A percentile compares a stretch with the other conserved stretches of the same genome.
Conservation (phyloP, 1,140 invertebrate genomes). For the Caenorhabditis latens region DNA sequence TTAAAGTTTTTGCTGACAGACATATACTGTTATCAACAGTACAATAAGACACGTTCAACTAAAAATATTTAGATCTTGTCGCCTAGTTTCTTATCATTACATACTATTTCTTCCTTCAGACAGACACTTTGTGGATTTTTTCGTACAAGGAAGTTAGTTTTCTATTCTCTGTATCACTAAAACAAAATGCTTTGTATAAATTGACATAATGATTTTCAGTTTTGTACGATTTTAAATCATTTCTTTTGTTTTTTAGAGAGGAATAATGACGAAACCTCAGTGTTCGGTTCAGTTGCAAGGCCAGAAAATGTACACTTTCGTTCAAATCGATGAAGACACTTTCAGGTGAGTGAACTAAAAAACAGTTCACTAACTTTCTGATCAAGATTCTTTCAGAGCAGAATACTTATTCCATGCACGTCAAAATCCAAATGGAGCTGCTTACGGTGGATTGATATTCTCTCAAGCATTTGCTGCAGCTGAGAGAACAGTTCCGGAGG, state of each 20-base stretch:
- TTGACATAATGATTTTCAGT: background rate
- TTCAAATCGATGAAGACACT: background rate
- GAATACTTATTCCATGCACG: slow-evolving; percentile 41
- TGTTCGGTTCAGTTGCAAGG: slow-evolving; percentile 2
- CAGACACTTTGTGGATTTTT: background rate
- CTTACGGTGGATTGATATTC: slow-evolving; percentile 64
- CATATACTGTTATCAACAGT: background rate
- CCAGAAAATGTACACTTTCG: background rate
- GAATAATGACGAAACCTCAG: background rate
- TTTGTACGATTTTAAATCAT: too few relatives aligned
- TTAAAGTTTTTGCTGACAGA: background rate
- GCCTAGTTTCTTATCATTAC: slow-evolving; percentile 12
- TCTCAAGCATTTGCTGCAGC: slow-evolving; percentile 64
- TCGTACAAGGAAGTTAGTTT: background rate
- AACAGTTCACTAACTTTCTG: background rate
- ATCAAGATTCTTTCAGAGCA: slow-evolving; percentile 30
- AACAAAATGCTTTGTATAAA: background rate
- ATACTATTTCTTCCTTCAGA: slow-evolving; percentile 1
- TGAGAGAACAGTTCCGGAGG: slow-evolving; percentile 56
- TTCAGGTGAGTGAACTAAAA: background rate
- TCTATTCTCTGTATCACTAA: background rate
- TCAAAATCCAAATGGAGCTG: slow-evolving; percentile 54
- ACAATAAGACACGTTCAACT: too few relatives aligned
- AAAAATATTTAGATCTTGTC: slow-evolving; percentile 6
- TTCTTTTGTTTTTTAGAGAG: background rate